These are phyloP conservation scores for Epizoanthus rinbou DNA, from an alignment of 92 coral and sea anemone species.

Conservation along the genomic window DNA sequence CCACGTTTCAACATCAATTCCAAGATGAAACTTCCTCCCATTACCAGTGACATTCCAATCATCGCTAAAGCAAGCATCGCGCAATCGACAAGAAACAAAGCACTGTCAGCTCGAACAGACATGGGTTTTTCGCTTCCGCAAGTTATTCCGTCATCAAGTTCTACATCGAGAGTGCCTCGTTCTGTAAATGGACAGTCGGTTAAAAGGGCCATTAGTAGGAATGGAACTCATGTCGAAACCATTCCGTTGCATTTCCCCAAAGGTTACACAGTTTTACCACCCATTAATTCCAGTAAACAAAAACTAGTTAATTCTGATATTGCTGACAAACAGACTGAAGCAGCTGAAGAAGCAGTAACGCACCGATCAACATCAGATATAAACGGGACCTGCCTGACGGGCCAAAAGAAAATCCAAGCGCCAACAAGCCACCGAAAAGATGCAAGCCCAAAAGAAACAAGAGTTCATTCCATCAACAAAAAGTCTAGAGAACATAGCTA, in stretches of 20 bases:
- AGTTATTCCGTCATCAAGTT: constrained; percentile 12
- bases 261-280: constrained; percentile 74
- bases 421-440: neutral
- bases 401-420: neutral
- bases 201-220: neutral
- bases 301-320: neutral
- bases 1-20: constrained; percentile 49
- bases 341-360: neutral
- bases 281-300: constrained; percentile 56
- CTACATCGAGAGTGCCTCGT: neutral
- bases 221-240: constrained; percentile 27
- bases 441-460: neutral
- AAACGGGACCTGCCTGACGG: neutral
- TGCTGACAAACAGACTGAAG: neutral
- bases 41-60: constrained; percentile 30
- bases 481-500: neutral
- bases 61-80: constrained; percentile 23
- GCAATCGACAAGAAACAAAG: neutral
- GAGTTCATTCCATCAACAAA: neutral
- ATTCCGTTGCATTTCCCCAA: constrained; percentile 53
- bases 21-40: constrained; percentile 65
- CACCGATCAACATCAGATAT: no score
- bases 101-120: constrained; percentile 5
- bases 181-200: constrained; percentile 14
- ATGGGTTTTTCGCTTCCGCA: constrained; percentile 15